Evolutionary conservation across 2,113 vertebrate genomes (phyloP), one percentile per base, ranked within the genome.

Genomic region (Neomonachus schauinslandi): DNA sequence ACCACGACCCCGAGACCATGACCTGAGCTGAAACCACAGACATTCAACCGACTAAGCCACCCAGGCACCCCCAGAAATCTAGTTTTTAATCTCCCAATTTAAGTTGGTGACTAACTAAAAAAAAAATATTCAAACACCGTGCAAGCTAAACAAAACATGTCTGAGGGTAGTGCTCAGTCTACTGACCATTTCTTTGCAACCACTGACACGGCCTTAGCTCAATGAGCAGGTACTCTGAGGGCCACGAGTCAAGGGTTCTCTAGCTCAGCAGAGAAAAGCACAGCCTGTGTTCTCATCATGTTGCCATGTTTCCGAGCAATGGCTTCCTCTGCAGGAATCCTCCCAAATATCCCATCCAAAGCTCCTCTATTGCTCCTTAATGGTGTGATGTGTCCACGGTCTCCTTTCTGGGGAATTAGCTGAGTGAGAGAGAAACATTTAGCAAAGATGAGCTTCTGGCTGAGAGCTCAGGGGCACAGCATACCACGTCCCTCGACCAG

Each of bases 401-500:
- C n/a, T 36, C 12, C 89, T 53, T 96, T 97, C 91, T 94, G 36
- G 61, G 69, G 84, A 94, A 80, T 97, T 89, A 95, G 19, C 80
- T 94, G 93, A 95, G 4, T 85, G 31, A 55, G 2, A 1, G 22
- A 31, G 79, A 74, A 95, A 80, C 92, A 79, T 46, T 93, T 79
- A 97, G 72, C 83, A n/a, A 1, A 85, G 91, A 31, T 87, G 61
- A 83, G 53, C 71, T 97, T 96, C 92, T 94, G 89, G 82, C 79
- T 97, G 87, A 95, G 87, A 67, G 59, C 31, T 53, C 36, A 3
- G 26, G 46, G n/a, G 87, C 93, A 67, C 49, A 95, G 86, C 94
- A 90, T 92, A 97, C 96, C 93, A 21, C n/a, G 80, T 86, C 91
- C 94, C 93, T 94, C 59, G 69, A 88, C 95, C 89, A 93, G 67